Conservation (phyloP, 2,888 invertebrate species). For the Lymantria monacha region DNA sequence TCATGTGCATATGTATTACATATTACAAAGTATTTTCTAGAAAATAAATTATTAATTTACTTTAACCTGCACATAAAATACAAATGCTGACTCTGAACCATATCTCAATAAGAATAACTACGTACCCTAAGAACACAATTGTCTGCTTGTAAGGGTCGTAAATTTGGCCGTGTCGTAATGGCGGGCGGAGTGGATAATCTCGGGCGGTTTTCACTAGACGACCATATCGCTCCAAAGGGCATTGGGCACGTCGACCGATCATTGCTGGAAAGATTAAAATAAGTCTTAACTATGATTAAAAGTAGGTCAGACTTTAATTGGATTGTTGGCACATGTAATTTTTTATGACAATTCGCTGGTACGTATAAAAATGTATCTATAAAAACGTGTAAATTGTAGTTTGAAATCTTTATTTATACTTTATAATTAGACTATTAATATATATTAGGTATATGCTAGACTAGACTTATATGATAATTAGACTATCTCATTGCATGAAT, state of each 20-base stretch:
- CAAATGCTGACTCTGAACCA: not conserved
- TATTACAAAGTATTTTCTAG: too few species aligned
- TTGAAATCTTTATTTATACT: too few species aligned
- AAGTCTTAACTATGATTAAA: not conserved
- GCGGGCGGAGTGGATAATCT: slow-evolving; percentile 63
- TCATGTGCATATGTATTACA: too few species aligned
- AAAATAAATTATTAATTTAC: too few species aligned
- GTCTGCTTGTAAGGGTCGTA: slow-evolving; percentile 77
- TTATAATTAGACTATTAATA: too few species aligned
- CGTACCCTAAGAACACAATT: slow-evolving; percentile 68
- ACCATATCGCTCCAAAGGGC: slow-evolving; percentile 65
- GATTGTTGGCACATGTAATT: not conserved
- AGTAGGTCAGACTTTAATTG: not conserved
- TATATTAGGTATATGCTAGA: too few species aligned
- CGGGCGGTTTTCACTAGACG: slow-evolving; percentile 59
- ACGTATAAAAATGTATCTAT: too few species aligned
- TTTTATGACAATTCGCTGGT: not conserved
- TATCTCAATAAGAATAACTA: slow-evolving; percentile 3
- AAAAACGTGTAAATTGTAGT: too few species aligned
- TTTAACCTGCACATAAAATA: not conserved
- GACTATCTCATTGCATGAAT: too few species aligned
- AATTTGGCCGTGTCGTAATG: slow-evolving; percentile 58
- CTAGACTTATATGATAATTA: too few species aligned
- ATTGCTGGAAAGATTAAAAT: slow-evolving; percentile 44
- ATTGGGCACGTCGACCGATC: slow-evolving; percentile 63